Base-by-base conservation (phyloP, 2,797 vertebrate genomes). In the Muraenolepis orangiensis region DNA sequence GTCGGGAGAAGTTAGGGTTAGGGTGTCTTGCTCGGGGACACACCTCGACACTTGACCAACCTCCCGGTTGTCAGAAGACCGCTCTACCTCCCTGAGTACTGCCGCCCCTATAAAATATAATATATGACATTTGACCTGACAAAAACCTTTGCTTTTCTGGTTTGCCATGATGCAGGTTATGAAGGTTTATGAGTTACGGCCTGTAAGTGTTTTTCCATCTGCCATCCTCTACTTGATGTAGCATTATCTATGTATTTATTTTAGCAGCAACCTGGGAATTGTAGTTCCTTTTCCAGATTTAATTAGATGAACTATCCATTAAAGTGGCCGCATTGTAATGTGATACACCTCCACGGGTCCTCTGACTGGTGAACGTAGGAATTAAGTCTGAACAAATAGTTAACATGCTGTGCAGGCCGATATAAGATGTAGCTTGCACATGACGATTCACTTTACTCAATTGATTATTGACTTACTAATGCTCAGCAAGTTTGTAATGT, bases 101-200 rank as follows among this genome's bases (percentile, higher is more conserved):
- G n/a, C n/a, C n/a, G n/a, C n/a, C n/a, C n/a, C n/a, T n/a, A n/a
- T n/a, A n/a, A n/a, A n/a, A n/a, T n/a, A n/a, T n/a, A n/a, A n/a
- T n/a, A n/a, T n/a, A n/a, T n/a, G n/a, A n/a, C n/a, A 14, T 42
- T 73, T 71, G 81, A 82, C 61, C 8, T 1, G 18, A 73, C 12
- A n/a, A 26, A 57, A 64, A 78, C 74, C 23, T 38, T 70, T 29
- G 1, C 38, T 67, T n/a, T n/a, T n/a, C n/a, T n/a, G n/a, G 32
- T 30, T 72, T 23, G 11, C 26, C 40, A 29, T 71, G 57, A 61
- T 69, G 16, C 42, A 32, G 16, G 71, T 77, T 71, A 76, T 36
- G 42, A 69, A 42, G 30, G 20, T 74, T 76, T 68, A 68, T 74
- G 51, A 36, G 46, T 36, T 3, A n/a, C n/a, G 34, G 23, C 78